Conservation (phyloP, 2,888 invertebrate genomes). For the Cerceris ruficornis region DNA sequence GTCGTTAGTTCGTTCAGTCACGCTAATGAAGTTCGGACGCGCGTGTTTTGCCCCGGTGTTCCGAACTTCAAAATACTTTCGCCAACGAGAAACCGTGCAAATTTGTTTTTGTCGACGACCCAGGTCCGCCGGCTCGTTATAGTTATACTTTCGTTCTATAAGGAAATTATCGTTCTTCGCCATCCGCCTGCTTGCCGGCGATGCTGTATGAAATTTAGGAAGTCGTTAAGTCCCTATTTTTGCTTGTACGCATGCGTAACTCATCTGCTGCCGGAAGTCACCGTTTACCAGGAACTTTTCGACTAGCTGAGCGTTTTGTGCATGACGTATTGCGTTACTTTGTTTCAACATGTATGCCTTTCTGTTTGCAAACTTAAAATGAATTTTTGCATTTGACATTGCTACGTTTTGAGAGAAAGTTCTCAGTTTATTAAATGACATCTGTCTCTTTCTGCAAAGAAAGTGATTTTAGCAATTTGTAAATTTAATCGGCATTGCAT, state of each 20-base stretch:
- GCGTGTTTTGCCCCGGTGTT: not conserved
- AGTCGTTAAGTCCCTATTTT: conserved; percentile 56
- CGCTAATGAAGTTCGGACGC: conserved; percentile 17
- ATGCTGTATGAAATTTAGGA: conserved; percentile 59
- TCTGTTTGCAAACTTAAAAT: not conserved
- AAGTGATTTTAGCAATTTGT: too few species aligned
- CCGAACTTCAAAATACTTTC: not conserved
- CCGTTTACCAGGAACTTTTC: conserved; percentile 46
- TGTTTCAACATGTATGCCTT: conserved; percentile 19
- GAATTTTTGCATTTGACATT: too few species aligned
- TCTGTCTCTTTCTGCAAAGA: too few species aligned
- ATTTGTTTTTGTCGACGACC: conserved; percentile 7
- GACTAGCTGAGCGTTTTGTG: conserved; percentile 17
- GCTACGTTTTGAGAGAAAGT: too few species aligned
- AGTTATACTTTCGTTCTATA: not conserved
- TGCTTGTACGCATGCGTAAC: conserved; percentile 29
- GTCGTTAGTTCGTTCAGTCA: conserved; percentile 6
- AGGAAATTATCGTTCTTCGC: conserved; percentile 53
- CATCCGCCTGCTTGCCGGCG: conserved; percentile 20
- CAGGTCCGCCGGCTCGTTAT: not conserved
- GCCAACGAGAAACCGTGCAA: not conserved
- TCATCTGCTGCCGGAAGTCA: conserved; percentile 28
- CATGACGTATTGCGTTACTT: conserved; percentile 8
- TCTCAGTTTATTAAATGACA: too few species aligned
- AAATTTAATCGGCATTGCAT: too few species aligned